These are phyloP conservation scores for Platalea minor DNA, from an alignment of 2,797 vertebrate genomes.

Conservation along the genomic window DNA sequence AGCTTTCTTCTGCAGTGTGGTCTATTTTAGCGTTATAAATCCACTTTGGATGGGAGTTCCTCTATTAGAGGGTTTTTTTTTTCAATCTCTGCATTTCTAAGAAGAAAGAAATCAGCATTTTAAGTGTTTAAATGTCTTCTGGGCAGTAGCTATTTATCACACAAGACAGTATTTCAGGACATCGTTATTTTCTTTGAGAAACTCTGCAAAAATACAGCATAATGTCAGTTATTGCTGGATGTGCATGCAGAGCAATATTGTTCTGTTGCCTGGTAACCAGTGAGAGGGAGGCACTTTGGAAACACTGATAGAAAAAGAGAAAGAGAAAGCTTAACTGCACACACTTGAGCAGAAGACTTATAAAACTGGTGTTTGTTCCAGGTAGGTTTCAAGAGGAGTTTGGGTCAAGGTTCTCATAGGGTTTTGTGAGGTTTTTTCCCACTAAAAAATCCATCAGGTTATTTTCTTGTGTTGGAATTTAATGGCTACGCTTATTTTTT, in stretches of 20 bases:
- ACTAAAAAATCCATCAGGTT: not conserved
- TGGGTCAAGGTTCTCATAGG: conserved; percentile 11
- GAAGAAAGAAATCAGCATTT: not conserved
- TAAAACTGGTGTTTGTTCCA: conserved; percentile 59
- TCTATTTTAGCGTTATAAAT: conserved; percentile 12
- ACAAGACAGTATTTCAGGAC: conserved; percentile 5
- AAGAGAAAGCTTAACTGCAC: conserved; percentile 59
- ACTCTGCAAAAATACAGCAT: conserved; percentile 66
- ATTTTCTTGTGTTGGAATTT: not conserved
- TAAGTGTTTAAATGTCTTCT: conserved; percentile 14
- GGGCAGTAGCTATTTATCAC: conserved; percentile 20
- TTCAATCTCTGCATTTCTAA: not conserved
- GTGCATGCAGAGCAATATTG: conserved; percentile 58
- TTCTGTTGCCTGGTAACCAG: conserved; percentile 74
- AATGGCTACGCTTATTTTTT: not conserved
- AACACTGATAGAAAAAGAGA: conserved; percentile 48
- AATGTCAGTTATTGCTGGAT: conserved; percentile 66
- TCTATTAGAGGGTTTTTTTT: not conserved
- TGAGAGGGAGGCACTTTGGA: conserved; percentile 51
- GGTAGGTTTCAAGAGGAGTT: conserved; percentile 28
- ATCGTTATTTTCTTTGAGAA: conserved; percentile 63
- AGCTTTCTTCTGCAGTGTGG: not conserved
- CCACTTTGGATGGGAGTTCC: conserved; percentile 3
- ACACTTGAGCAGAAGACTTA: conserved; percentile 33
- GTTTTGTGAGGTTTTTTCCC: not conserved